Base-by-base conservation (phyloP, 2,888 invertebrate genomes). In the Heliothis peltigera region DNA sequence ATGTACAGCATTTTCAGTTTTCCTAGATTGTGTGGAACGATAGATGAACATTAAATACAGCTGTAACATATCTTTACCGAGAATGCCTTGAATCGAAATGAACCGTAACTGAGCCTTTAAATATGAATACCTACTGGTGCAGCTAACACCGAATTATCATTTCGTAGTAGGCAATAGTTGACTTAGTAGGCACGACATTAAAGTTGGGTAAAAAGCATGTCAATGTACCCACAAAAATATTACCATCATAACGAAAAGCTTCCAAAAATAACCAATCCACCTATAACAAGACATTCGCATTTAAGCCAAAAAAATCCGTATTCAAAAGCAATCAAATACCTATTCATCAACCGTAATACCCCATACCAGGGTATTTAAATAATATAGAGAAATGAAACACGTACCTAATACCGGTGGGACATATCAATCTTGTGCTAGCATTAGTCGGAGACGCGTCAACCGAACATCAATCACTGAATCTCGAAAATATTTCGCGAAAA, bases 401-500 rank as follows among this genome's bases (percentile, higher is more conserved):
- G 83, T 81, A 71, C 64, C 75, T 63, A 58, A 69, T 75, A 84
- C 84, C 84, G 47, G 59, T 59, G 87, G 90, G 87, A 83, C 83
- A 87, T 85, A 92, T 92, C 91, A 87, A 91, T 93, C 93, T 92
- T 91, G 81, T 79, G 66, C 65, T 75, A 77, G 86, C 87, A 89
- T 89, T 90, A 90, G 89, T 82, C 86, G 83, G 66, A 78, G 89
- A 89, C 89, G 87, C 84, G 89, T 90, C 90, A 89, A 86, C 83
- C 82, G 82, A 79, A 84, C 91, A 93, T 93, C 92, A 91, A 93
- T 93, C 93, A 93, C 89, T 70, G 79, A 83, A 83, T 85, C 86
- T 81, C 75, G 83, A 83, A 86, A 88, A 88, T 87, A 85, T 87
- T 88, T 87, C 75, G 67, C 71, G 80, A 84, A 86, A 89, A 90